These are phyloP conservation scores for Cheilosia scutellata DNA, from an alignment of 2,888 invertebrate species.

Conservation along the genomic window DNA sequence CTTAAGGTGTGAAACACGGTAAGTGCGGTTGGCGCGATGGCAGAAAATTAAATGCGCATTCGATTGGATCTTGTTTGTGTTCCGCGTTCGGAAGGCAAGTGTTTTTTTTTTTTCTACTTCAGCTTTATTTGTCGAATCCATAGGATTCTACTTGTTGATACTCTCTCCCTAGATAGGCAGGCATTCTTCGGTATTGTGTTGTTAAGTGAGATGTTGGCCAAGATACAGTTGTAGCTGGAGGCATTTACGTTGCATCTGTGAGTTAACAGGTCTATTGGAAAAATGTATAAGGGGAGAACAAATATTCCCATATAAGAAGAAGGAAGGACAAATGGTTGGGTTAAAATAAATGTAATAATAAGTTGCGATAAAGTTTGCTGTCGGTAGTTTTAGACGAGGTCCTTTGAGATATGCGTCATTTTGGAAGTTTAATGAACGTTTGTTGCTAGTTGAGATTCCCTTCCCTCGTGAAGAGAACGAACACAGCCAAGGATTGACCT, in stretches of 20 bases:
- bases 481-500: too few species aligned
- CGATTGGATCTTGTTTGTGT: constrained; percentile 48
- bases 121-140: constrained; percentile 36
- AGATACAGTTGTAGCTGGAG: constrained; percentile 21
- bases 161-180: constrained; percentile 21
- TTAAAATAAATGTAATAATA: too few species aligned
- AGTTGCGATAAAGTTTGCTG: too few species aligned
- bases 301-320: background rate
- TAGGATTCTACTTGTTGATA: constrained; percentile 13
- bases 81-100: constrained; percentile 28
- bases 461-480: too few species aligned
- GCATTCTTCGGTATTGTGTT: constrained; percentile 26
- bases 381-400: too few species aligned
- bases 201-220: constrained; percentile 54
- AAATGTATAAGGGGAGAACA: background rate
- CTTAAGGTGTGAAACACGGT: constrained; percentile 43
- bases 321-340: background rate
- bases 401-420: too few species aligned
- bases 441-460: too few species aligned
- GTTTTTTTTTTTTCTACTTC: constrained; percentile 13
- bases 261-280: constrained; percentile 9
- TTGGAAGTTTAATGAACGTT: too few species aligned
- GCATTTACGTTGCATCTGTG: background rate
- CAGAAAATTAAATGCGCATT: constrained; percentile 49
- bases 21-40: background rate